A percentile compares a stretch with the other conserved stretches of the same genome.
phyloP scores from a whole-genome alignment of 1,140 invertebrate genomes.

The Temnothorax nylanderi region DNA sequence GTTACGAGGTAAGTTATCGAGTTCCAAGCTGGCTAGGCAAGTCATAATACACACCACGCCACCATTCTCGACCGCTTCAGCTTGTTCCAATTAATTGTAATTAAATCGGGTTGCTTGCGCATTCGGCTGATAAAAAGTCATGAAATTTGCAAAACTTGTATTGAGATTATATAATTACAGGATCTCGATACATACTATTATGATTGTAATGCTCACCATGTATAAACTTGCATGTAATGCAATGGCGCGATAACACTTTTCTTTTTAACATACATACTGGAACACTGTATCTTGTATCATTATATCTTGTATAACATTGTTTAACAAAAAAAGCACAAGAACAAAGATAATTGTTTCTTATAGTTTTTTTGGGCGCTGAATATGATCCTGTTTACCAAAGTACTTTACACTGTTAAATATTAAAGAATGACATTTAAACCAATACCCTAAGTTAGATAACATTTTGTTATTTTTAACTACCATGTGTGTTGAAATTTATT shows the following conservation, averaged over 20 bases:
- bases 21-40: neutral
- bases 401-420: too few species aligned
- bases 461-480: too few species aligned
- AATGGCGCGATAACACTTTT: neutral
- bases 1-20: conserved; percentile 33
- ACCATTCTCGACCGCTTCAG: neutral
- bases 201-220: neutral
- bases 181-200: neutral
- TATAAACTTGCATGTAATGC: neutral
- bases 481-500: too few species aligned
- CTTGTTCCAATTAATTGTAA: conserved; percentile 12
- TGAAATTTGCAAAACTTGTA: neutral
- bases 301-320: neutral
- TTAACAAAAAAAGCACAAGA: neutral
- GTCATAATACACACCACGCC: neutral
- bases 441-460: too few species aligned
- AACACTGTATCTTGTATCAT: neutral
- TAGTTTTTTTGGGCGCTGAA: neutral
- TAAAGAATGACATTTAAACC: too few species aligned
- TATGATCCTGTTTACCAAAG: too few species aligned
- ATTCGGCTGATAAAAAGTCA: neutral
- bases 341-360: neutral
- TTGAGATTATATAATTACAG: neutral
- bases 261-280: neutral
- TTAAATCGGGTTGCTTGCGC: neutral